Evolutionary conservation across 2,888 invertebrate genomes (phyloP).

Genomic region (Unio delphinus): DNA sequence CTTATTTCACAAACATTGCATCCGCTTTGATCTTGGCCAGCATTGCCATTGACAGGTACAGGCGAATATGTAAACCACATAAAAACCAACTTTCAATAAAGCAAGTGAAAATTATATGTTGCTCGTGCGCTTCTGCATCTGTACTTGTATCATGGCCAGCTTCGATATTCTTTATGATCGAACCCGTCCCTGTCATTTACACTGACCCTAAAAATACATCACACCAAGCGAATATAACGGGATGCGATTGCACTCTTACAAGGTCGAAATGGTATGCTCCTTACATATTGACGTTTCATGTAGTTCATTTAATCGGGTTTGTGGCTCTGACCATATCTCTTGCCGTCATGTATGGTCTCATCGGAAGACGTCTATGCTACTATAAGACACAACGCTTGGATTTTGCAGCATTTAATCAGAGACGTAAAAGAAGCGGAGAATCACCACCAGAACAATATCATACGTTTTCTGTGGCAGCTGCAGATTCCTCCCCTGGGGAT

Average conservation of each 20-base stretch:
- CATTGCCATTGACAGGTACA: constrained; percentile 51
- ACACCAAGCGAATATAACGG: constrained; percentile 15
- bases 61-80: constrained; percentile 50
- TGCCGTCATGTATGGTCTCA: constrained; percentile 41
- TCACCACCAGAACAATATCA: background rate
- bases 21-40: constrained; percentile 47
- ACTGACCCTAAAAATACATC: too few relatives aligned
- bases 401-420: background rate
- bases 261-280: constrained; percentile 27
- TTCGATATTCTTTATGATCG: too few relatives aligned
- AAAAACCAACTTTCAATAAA: constrained; percentile 39
- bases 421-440: background rate
- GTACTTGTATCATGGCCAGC: constrained; percentile 33
- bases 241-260: constrained; percentile 48
- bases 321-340: constrained; percentile 29
- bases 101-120: constrained; percentile 30
- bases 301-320: constrained; percentile 41
- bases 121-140: constrained; percentile 14
- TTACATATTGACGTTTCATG: constrained; percentile 45
- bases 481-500: too few relatives aligned
- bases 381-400: constrained; percentile 7
- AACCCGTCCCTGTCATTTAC: constrained; percentile 17
- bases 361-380: constrained; percentile 35
- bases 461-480: too few relatives aligned
- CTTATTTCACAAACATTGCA: constrained; percentile 37